Evolutionary conservation across 2,113 vertebrate genomes (phyloP).

Genomic region (Ptychochromis oligacanthus): DNA sequence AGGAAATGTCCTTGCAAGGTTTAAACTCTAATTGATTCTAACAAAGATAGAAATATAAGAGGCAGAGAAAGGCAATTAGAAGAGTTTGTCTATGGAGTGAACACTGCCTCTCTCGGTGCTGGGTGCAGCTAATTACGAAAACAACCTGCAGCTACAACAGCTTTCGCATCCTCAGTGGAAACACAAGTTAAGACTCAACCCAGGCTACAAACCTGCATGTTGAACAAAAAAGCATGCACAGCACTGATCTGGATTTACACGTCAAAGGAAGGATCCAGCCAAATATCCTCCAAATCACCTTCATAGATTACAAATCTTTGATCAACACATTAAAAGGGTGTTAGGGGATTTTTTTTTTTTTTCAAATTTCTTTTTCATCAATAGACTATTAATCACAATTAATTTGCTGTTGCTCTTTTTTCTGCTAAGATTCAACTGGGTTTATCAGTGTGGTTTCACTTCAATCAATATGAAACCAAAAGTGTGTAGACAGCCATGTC

Average conservation of each 20-base stretch:
- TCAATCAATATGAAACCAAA: neutral
- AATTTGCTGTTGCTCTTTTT: neutral
- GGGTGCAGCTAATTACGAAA: slow-evolving; percentile 26
- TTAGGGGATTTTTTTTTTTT: fast-evolving
- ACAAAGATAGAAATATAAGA: neutral
- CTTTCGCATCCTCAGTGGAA: neutral
- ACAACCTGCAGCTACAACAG: neutral
- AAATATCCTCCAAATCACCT: neutral
- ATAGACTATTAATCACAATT: neutral
- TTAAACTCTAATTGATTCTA: neutral
- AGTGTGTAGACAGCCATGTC: fast-evolving
- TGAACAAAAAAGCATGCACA: neutral
- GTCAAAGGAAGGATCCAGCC: neutral
- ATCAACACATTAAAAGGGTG: neutral
- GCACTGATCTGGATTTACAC: neutral
- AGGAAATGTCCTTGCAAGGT: neutral
- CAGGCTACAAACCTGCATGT: neutral
- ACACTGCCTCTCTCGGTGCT: neutral
- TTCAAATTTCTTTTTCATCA: neutral
- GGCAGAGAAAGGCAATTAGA: slow-evolving; percentile 13
- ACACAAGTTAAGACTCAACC: neutral
- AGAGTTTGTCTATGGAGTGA: slow-evolving; percentile 28
- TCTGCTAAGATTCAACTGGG: neutral
- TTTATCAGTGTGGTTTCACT: neutral
- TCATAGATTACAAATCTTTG: neutral